Evolutionary conservation across 2,113 vertebrate genomes (phyloP).

Genomic region (Stomatorhinus ivindoensis): DNA sequence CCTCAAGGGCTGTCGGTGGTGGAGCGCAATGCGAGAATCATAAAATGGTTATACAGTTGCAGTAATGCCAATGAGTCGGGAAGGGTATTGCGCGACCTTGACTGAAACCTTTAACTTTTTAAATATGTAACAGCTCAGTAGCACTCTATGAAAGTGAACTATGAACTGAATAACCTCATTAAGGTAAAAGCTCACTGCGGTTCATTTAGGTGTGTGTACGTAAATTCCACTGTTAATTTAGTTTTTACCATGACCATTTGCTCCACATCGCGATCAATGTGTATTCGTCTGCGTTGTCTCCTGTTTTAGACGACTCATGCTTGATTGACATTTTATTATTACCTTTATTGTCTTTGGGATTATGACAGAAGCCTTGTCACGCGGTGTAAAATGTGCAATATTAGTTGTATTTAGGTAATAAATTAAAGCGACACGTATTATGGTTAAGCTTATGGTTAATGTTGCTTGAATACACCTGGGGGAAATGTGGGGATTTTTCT

Average conservation of each 20-base stretch:
- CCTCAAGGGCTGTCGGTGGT: constrained; percentile 71
- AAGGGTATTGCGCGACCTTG: constrained; percentile 64
- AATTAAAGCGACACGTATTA: background rate
- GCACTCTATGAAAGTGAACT: background rate
- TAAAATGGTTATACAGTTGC: constrained; percentile 95
- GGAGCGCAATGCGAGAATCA: constrained; percentile 92
- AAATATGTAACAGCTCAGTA: background rate
- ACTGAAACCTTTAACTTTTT: constrained; percentile 39
- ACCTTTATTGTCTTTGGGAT: background rate
- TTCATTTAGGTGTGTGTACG: background rate
- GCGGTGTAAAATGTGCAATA: background rate
- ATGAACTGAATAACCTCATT: background rate
- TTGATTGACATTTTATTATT: background rate
- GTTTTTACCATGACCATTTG: background rate
- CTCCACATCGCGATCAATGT: background rate
- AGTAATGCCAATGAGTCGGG: constrained; percentile 69
- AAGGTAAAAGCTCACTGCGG: background rate
- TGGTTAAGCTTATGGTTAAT: background rate
- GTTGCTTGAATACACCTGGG: background rate
- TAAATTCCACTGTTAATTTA: background rate
- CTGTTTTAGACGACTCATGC: background rate
- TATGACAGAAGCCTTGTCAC: background rate
- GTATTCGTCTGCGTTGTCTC: background rate
- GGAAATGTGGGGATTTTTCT: background rate
- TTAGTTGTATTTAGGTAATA: background rate